Percentiles rank a stretch among this genome's conserved stretches.
These are phyloP conservation scores for Epizoanthus illoricatus DNA, from an alignment of 92 coral and sea anemone genomes.

Conservation along the genomic window DNA sequence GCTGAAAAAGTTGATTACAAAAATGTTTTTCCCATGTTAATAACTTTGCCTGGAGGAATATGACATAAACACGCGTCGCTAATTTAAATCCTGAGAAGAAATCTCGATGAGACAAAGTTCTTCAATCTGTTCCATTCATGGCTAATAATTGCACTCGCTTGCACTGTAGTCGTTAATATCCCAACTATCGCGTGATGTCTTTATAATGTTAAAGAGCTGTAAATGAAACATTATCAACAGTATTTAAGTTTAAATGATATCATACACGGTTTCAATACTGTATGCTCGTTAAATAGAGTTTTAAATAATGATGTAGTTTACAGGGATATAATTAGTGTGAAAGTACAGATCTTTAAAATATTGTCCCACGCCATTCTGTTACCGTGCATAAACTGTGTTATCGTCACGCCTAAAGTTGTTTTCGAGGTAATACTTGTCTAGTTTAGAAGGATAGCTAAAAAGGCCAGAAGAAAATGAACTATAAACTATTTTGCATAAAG, in stretches of 20 bases:
- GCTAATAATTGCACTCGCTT: not conserved
- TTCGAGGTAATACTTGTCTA: no score
- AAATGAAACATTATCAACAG: not conserved
- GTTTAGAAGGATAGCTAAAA: no score
- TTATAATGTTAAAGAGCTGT: not conserved
- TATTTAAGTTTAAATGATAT: not conserved
- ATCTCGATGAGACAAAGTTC: conserved; percentile 7
- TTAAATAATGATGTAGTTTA: not conserved
- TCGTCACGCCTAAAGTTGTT: no score
- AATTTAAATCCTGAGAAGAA: conserved; percentile 27
- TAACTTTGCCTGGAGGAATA: no score
- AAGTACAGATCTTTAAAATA: not conserved
- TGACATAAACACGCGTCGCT: not conserved
- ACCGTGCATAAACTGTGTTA: not conserved
- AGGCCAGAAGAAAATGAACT: no score
- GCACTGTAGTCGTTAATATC: not conserved
- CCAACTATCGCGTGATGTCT: conserved; percentile 11
- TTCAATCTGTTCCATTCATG: not conserved
- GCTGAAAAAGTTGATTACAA: no score
- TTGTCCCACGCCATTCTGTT: not conserved
- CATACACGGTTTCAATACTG: not conserved
- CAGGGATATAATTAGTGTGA: not conserved
- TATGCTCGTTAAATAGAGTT: not conserved
- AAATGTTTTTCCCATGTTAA: no score
- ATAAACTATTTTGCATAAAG: no score